Percentiles rank a stretch among this genome's conserved stretches.
Evolutionary conservation across 2,797 vertebrate species (phyloP).

Genomic region (Xiphorhynchus erythropygius): DNA sequence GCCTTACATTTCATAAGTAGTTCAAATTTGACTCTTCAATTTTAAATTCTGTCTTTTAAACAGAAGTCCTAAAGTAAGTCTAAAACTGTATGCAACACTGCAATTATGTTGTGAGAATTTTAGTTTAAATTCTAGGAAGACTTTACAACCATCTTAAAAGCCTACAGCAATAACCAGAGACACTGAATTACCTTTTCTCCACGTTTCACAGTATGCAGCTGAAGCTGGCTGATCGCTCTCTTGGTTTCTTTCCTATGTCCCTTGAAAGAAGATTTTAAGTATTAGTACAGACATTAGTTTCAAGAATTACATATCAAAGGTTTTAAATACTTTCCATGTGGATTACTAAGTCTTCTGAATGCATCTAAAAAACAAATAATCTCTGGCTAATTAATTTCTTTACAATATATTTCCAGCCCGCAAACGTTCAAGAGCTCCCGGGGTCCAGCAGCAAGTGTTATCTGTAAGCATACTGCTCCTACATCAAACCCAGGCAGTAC

Average conservation of each 20-base stretch:
- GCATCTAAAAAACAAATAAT: neutral
- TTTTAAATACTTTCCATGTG: neutral
- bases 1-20: neutral
- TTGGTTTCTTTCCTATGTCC: conserved; percentile 81
- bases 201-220: conserved; percentile 78
- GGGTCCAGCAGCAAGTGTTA: neutral
- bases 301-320: neutral
- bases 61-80: neutral
- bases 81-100: neutral
- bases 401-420: neutral
- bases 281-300: neutral
- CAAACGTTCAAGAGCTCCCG: neutral
- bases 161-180: neutral
- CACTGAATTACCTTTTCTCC: conserved; percentile 78
- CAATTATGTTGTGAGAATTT: neutral
- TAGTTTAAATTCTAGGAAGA: neutral
- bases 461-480: accelerated
- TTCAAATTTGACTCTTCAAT: neutral
- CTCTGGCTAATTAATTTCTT: neutral
- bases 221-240: conserved; percentile 80
- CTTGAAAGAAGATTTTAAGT: conserved; percentile 57
- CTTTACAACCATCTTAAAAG: neutral
- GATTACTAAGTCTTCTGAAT: neutral
- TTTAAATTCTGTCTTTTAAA: neutral
- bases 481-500: neutral